Base-by-base conservation (phyloP, 1,140 invertebrate genomes). In the silkworm (Bombyx mori) region DNA sequence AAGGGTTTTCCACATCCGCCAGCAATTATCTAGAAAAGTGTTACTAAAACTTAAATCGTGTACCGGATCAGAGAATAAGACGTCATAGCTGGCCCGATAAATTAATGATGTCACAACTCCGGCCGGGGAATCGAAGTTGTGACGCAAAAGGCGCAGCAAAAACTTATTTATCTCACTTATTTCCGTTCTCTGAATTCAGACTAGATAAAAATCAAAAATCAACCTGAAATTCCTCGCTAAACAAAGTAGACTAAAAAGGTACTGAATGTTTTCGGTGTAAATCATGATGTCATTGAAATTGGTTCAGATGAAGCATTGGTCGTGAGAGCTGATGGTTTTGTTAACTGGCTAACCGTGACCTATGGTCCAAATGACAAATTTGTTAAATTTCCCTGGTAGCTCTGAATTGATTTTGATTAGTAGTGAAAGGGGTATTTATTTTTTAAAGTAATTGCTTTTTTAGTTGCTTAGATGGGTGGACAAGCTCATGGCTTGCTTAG, bases 131-230 rank as follows among this genome's bases (percentile, higher is more conserved):
- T 8, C 26, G 26, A 35, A 3, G 26, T 35, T 35, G 4, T 35
- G 26, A 35, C 26, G 26, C 26, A 35, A 35, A 35, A 35, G 2
- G 26, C 26, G 26, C 26, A 3, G 45, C 61, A 52, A 48, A 58
- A 48, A 55, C 57, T 54, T 56, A 51, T 53, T 45, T 45, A 62
- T 62, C 50, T 45, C 51, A 57, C 47, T 42, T 46, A 54, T 54
- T 60, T 63, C 62, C 62, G 62, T 57, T 63, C 50, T 12, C 44
- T 54, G 55, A 57, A 60, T 57, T 46, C 51, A 43, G 26, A 46
- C 42, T 18, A 12, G 54, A 59, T 59, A 57, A 42, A 18, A 48
- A 57, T 59, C 61, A 44, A 45, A 18, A 48, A 57, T 59, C 61
- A 44, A 45, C 43, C 35, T 54, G 44, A 51, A 63, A 63, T 56